These are phyloP conservation scores for Lithophane semibrunnea DNA, from an alignment of 2,888 invertebrate genomes.

Conservation along the genomic window DNA sequence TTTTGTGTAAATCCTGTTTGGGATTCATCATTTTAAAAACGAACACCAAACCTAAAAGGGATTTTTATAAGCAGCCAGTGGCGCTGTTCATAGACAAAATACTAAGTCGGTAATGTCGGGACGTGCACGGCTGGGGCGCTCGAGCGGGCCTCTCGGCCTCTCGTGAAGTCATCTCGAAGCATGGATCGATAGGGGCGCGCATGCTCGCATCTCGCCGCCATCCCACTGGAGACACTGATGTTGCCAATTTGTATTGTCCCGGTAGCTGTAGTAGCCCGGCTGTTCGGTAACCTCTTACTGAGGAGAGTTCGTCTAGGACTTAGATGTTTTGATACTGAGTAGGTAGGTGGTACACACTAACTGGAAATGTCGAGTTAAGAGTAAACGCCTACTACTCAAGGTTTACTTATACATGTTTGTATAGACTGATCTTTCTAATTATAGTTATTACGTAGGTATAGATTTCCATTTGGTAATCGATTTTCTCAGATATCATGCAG, in stretches of 20 bases:
- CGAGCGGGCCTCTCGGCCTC: slow-evolving; percentile 62
- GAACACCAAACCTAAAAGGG: slow-evolving; percentile 16
- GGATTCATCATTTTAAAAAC: slow-evolving; percentile 15
- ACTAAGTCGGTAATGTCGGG: slow-evolving; percentile 53
- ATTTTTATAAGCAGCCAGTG: slow-evolving; percentile 40
- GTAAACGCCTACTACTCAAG: slow-evolving; percentile 38
- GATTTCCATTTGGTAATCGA: slow-evolving; percentile 54
- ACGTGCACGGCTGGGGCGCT: slow-evolving; percentile 63
- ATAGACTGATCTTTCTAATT: slow-evolving; percentile 48
- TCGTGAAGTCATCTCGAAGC: slow-evolving; percentile 74
- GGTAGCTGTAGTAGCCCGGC: slow-evolving; percentile 50
- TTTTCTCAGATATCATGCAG: slow-evolving; percentile 48
- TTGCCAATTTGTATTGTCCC: slow-evolving; percentile 64
- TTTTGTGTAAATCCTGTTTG: background rate
- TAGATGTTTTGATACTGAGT: slow-evolving; percentile 2
- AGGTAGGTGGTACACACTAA: background rate
- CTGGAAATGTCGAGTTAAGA: slow-evolving; percentile 22
- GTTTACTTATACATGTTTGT: slow-evolving; percentile 21
- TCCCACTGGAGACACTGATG: slow-evolving; percentile 65
- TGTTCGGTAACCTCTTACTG: slow-evolving; percentile 41
- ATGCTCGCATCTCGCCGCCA: slow-evolving; percentile 73
- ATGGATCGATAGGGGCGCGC: slow-evolving; percentile 84
- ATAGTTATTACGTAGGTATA: slow-evolving; percentile 46
- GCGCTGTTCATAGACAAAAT: slow-evolving; percentile 53
- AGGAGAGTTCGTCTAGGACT: slow-evolving; percentile 27